These are phyloP conservation scores for Fulmarus glacialis DNA, from an alignment of 2,113 vertebrate genomes.

Conservation along the genomic window DNA sequence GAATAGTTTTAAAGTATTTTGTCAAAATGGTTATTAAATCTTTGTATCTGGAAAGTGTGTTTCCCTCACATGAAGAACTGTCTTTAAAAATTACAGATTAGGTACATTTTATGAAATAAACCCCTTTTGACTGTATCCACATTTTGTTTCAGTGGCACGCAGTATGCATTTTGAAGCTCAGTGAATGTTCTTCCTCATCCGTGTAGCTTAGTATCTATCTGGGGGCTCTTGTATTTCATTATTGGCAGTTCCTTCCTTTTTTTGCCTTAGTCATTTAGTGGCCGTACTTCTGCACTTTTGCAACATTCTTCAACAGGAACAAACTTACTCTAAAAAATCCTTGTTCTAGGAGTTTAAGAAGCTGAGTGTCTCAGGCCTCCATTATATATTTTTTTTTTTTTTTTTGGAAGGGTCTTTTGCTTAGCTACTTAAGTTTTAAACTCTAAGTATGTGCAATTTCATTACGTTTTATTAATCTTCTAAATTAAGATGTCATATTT, in stretches of 20 bases:
- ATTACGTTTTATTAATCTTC: neutral
- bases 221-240: neutral
- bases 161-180: neutral
- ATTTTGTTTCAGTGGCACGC: neutral
- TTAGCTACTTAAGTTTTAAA: neutral
- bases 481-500: neutral
- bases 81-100: neutral
- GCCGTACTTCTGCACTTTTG: neutral
- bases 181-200: neutral
- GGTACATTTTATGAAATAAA: neutral
- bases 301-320: neutral
- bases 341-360: slow-evolving; percentile 27
- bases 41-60: neutral
- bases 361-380: neutral
- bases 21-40: neutral
- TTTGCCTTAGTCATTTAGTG: neutral
- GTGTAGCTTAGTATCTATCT: neutral
- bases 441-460: neutral
- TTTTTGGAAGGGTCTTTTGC: slow-evolving; percentile 2
- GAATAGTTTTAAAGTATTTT: neutral
- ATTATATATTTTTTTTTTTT: slow-evolving; percentile 9
- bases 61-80: neutral
- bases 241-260: neutral
- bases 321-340: neutral
- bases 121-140: neutral